Evolutionary conservation across 2,797 vertebrate species (phyloP).

Genomic region (Chromis chromis): DNA sequence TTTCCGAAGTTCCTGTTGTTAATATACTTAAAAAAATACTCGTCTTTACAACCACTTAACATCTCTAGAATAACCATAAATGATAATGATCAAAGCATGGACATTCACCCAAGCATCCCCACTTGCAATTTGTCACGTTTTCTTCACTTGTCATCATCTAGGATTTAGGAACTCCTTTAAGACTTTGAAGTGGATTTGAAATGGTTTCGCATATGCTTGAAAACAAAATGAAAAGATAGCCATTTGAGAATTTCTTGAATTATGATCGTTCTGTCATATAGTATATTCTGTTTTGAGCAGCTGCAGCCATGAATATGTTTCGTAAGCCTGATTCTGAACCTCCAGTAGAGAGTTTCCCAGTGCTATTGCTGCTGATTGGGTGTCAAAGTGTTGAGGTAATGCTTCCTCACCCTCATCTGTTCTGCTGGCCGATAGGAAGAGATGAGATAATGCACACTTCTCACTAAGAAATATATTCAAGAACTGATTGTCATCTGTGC

Average conservation of each 20-base stretch:
- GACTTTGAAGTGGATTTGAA: constrained; percentile 20
- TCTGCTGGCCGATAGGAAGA: constrained; percentile 42
- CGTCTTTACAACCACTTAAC: constrained; percentile 24
- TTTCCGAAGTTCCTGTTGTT: constrained; percentile 43
- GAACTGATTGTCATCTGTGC: constrained; percentile 21
- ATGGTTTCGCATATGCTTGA: constrained; percentile 3
- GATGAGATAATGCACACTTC: constrained; percentile 59
- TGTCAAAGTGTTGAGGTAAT: constrained; percentile 62
- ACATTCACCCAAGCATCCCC: constrained; percentile 2
- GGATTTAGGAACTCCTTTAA: no score
- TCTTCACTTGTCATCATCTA: constrained; percentile 5
- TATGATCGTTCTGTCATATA: not conserved
- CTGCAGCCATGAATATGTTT: constrained; percentile 42
- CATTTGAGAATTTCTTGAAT: constrained; percentile 20
- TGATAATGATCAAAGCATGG: constrained; percentile 6
- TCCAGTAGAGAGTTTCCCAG: constrained; percentile 35
- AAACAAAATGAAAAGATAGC: constrained; percentile 11
- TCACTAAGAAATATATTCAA: constrained; percentile 37
- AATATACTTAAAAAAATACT: constrained; percentile 38
- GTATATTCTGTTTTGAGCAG: constrained; percentile 21
- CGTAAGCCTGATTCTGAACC: constrained; percentile 14
- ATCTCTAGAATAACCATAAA: constrained; percentile 30
- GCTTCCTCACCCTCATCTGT: constrained; percentile 45
- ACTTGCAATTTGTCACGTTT: constrained; percentile 15
- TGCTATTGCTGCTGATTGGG: constrained; percentile 43